These are phyloP conservation scores for Zaprionus africanus DNA, from an alignment of 1,140 invertebrate genomes.

Conservation along the genomic window DNA sequence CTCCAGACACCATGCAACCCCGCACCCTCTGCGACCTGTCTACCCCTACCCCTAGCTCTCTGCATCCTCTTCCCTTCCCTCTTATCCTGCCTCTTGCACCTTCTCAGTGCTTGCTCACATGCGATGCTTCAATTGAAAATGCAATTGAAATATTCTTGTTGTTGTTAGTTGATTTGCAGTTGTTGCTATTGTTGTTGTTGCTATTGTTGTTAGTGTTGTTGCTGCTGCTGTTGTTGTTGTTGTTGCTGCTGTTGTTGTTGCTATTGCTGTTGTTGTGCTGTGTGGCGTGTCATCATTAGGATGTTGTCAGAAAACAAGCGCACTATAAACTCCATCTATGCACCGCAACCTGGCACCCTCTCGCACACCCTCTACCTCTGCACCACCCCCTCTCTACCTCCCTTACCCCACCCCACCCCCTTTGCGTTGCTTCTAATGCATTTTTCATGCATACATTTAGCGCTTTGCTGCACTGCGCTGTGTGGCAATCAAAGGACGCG, in stretches of 20 bases:
- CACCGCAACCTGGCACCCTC: neutral
- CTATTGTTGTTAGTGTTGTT: constrained; percentile 1
- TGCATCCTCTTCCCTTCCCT: no score
- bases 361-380: neutral
- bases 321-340: constrained; percentile 50
- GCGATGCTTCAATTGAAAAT: constrained; percentile 31
- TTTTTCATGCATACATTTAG: constrained; percentile 79
- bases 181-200: constrained; percentile 7
- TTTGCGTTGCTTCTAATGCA: constrained; percentile 63
- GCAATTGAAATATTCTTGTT: constrained; percentile 22
- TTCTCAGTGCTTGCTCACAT: constrained; percentile 19
- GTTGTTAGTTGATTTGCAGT: constrained; percentile 17
- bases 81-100: neutral
- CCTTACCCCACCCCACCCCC: constrained; percentile 20
- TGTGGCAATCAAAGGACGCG: constrained; percentile 68
- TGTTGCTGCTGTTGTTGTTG: constrained; percentile 8
- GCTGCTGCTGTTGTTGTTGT: constrained; percentile 3
- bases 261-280: constrained; percentile 41
- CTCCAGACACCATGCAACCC: constrained; percentile 25
- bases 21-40: no score
- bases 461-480: constrained; percentile 43
- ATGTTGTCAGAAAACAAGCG: constrained; percentile 58
- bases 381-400: neutral
- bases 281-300: constrained; percentile 76
- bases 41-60: neutral